Base-by-base conservation (phyloP, 2,113 vertebrate species). In the Ramphastos sulfuratus region DNA sequence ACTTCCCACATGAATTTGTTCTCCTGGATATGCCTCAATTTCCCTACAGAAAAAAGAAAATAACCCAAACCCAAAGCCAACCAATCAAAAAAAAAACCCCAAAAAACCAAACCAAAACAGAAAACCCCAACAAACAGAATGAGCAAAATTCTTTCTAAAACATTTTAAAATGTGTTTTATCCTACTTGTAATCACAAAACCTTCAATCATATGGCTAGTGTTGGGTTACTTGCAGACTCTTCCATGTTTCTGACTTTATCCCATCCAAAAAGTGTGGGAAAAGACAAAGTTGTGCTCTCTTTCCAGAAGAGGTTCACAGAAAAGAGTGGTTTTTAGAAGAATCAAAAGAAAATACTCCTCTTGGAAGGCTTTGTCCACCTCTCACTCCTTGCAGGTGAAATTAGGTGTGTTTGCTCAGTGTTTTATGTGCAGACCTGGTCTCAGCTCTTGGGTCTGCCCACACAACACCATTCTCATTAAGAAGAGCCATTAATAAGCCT, bases 211-310 rank as follows among this genome's bases (percentile, higher is more conserved):
- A 73, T 20, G 27, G 55, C 55, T 76, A 25, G 19, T 61, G 31
- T 27, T 90, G 46, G 50, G 55, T 44, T 59, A 61, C 50, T 23
- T 33, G 48, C 48, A 75, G 78, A 67, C 17, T 90, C 42, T 61
- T 91, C 63, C 58, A 33, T 3, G 2, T 85, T 94, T 89, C 55
- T 87, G 73, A 70, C 56, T 71, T 94, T 70, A 81, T 81, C 58
- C 42, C 16, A 60, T 87, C 70, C 61, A 78, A 87, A 87, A 86
- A 54, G 30, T n/a, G 39, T 70, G 39, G 83, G 73, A 94, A 89
- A 91, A 92, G 70, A n/a, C 44, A 87, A 92, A 95, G 33, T 58
- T 87, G 61, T 71, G 35, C 72, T 84, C 94, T 89, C 46, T 82
- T 94, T 87, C 48, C 81, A 60, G 81, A 71, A 55, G 31, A 56